These are phyloP conservation scores for Semotilus atromaculatus DNA, from an alignment of 2,797 vertebrate genomes.

Conservation along the genomic window DNA sequence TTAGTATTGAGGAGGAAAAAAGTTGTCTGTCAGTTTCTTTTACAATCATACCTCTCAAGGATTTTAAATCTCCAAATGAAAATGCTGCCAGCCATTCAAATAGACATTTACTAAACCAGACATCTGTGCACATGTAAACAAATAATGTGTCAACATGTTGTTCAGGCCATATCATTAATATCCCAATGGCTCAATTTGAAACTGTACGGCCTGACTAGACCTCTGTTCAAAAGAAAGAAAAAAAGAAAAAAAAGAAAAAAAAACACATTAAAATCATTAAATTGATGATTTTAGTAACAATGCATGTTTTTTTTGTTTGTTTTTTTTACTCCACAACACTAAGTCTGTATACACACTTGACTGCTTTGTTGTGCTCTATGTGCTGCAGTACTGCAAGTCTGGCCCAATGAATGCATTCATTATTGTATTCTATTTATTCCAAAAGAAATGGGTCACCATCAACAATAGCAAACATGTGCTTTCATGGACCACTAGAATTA, in stretches of 20 bases:
- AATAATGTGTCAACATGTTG: slow-evolving; percentile 13
- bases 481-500: slow-evolving; percentile 12
- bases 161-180: slow-evolving; percentile 11
- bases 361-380: slow-evolving; percentile 2
- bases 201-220: neutral
- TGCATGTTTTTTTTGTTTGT: neutral
- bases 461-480: slow-evolving; percentile 27
- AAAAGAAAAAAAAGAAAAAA: no score
- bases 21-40: slow-evolving; percentile 46
- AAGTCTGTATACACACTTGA: neutral
- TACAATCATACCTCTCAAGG: slow-evolving; percentile 42
- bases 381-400: slow-evolving; percentile 6
- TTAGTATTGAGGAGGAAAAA: slow-evolving; percentile 45
- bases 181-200: slow-evolving; percentile 12
- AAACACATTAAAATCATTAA: no score
- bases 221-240: neutral
- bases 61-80: slow-evolving; percentile 21
- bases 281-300: neutral
- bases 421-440: slow-evolving; percentile 23
- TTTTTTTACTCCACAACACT: neutral
- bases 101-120: slow-evolving; percentile 2
- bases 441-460: slow-evolving; percentile 32
- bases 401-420: slow-evolving; percentile 3
- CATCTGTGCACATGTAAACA: slow-evolving; percentile 18
- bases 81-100: slow-evolving; percentile 7